These are phyloP conservation scores for Nysson spinosus DNA, from an alignment of 2,888 invertebrate species.

Conservation along the genomic window DNA sequence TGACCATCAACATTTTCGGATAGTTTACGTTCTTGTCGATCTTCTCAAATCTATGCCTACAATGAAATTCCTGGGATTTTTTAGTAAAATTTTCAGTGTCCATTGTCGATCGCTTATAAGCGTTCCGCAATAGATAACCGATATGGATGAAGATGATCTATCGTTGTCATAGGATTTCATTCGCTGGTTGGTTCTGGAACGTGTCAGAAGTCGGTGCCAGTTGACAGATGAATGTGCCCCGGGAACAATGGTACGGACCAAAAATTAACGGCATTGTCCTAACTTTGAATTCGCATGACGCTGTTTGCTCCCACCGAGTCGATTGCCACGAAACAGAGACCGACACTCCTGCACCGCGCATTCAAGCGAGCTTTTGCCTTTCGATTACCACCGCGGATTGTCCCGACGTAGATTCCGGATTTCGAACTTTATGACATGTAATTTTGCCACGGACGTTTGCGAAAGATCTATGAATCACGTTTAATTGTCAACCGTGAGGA, in stretches of 20 bases:
- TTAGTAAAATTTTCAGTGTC: not conserved
- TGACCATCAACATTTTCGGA: conserved; percentile 38
- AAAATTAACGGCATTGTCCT: conserved; percentile 77
- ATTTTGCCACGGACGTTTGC: conserved; percentile 52
- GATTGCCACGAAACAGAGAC: conserved; percentile 60
- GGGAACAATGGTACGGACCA: conserved; percentile 74
- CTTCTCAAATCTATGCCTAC: too few relatives aligned
- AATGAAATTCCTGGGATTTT: not conserved
- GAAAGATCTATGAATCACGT: conserved; percentile 39
- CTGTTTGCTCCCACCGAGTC: conserved; percentile 58
- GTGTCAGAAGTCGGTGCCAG: conserved; percentile 63
- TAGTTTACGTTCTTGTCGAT: too few relatives aligned
- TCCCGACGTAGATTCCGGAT: conserved; percentile 46
- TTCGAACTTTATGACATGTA: conserved; percentile 58
- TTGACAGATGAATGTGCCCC: conserved; percentile 75
- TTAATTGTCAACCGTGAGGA: not conserved
- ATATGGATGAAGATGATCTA: conserved; percentile 17
- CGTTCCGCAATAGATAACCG: not conserved
- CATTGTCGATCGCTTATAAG: not conserved
- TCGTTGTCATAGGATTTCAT: conserved; percentile 15
- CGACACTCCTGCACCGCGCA: conserved; percentile 28
- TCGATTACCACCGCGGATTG: conserved; percentile 56
- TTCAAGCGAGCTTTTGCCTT: conserved; percentile 43
- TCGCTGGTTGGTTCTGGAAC: conserved; percentile 27
- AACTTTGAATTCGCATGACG: conserved; percentile 71